Conservation (phyloP, 2,888 invertebrate genomes). For the Asteroscopus sphinx region DNA sequence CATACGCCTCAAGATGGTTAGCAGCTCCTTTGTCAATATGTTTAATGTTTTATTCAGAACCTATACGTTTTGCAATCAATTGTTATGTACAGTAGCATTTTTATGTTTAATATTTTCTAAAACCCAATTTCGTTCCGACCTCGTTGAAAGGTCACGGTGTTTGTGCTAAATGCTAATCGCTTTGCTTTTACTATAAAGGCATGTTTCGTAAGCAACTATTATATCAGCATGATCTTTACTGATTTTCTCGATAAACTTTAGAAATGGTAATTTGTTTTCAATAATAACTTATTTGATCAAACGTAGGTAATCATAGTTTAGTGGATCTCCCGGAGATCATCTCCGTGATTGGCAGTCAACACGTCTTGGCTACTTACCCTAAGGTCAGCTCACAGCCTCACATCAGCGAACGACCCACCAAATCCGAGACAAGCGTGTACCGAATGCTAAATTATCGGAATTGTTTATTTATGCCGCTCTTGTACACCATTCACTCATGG, state of each 20-base stretch:
- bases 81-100: conserved; percentile 17
- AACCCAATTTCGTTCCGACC: conserved; percentile 57
- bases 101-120: conserved; percentile 44
- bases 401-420: conserved; percentile 53
- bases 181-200: conserved; percentile 68
- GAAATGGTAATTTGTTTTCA: conserved; percentile 47
- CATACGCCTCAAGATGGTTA: conserved; percentile 11
- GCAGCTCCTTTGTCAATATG: conserved; percentile 3
- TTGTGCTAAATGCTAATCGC: conserved; percentile 74
- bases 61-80: conserved; percentile 18
- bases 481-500: conserved; percentile 48
- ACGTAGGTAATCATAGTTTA: conserved; percentile 46
- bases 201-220: conserved; percentile 51
- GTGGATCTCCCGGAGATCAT: too few species aligned
- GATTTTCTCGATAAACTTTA: conserved; percentile 42
- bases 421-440: conserved; percentile 60
- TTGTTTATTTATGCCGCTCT: conserved; percentile 60
- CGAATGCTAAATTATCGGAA: conserved; percentile 59
- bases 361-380: conserved; percentile 66
- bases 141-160: conserved; percentile 70
- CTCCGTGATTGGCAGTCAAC: conserved; percentile 50
- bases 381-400: conserved; percentile 60
- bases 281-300: conserved; percentile 46
- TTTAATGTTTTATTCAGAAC: conserved; percentile 22
- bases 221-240: conserved; percentile 31